Evolutionary conservation across 2,888 invertebrate genomes (phyloP), one percentile per base, ranked within the genome.

Genomic region (Melangyna quadrimaculata): DNA sequence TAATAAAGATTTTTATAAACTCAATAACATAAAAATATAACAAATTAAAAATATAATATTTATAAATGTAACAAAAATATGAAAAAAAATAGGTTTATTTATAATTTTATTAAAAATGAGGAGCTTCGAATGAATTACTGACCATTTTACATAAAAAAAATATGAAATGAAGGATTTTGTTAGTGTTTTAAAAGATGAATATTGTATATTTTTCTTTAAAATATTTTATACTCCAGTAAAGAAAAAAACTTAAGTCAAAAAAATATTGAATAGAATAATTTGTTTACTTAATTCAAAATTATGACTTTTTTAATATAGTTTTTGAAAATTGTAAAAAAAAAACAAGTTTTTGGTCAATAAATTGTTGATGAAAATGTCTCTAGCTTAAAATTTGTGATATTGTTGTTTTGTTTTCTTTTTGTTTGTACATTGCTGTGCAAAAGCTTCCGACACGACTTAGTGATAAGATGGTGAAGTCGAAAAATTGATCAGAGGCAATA

Each of bases 21-120:
- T 79, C 74, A 83, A 79, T 83, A 83, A 83, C 83, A 83, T 83
- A 78, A 59, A 43, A 72, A 55, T 14, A 74, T 65, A 84, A 84
- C 80, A 75, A 84, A 75, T 69, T 9, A 37, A 17, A 43, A 32
- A 73, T 74, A 65, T 61, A 75, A 72, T 40, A 74, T 53, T 67
- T 17, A 69, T 72, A 75, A 59, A 61, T 79, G 17, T 86, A 82
- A 74, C 70, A 75, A 79, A 77, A 77, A 75, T 45, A 78, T 65
- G 81, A 67, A 61, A 55, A 35, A 37, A 74, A 40, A 67, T 19
- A 19, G 9, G 12, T 9, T 32, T 35, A 27, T 53, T n/a, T 10
- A 17, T n/a, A 17, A n/a, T 35, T 53, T 57, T 48, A 37, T 29
- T 40, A 24, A n/a, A n/a, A n/a, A n/a, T 24, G 22, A 10, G 69